Conservation (phyloP, 1,140 invertebrate genomes). For the Bradysia coprophila region DNA sequence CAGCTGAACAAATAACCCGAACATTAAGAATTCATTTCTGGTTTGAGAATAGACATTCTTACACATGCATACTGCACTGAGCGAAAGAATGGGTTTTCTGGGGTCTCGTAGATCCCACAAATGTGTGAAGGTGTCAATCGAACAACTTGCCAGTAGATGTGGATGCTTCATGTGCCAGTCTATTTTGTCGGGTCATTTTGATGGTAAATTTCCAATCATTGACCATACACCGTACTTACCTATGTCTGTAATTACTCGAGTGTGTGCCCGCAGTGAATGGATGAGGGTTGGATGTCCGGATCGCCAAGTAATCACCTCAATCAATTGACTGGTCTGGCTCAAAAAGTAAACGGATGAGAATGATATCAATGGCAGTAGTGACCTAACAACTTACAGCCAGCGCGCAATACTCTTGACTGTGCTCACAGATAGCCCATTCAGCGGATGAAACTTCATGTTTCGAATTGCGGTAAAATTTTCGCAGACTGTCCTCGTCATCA, state of each 20-base stretch:
- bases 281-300: slow-evolving; percentile 43
- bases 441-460: slow-evolving; percentile 86
- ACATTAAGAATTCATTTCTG: too few species aligned
- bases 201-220: too few species aligned
- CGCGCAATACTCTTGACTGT: slow-evolving; percentile 64
- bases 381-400: slow-evolving; percentile 52
- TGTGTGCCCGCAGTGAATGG: slow-evolving; percentile 65
- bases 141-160: slow-evolving; percentile 80
- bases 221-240: too few species aligned
- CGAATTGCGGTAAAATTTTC: slow-evolving; percentile 67
- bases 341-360: slow-evolving; percentile 6
- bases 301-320: slow-evolving; percentile 65
- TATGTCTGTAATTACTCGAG: slow-evolving; percentile 78
- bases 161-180: slow-evolving; percentile 84
- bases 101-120: slow-evolving; percentile 84
- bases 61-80: slow-evolving; percentile 48
- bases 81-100: slow-evolving; percentile 55
- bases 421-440: slow-evolving; percentile 74
- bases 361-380: slow-evolving; percentile 3
- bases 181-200: too few species aligned
- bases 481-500: slow-evolving; percentile 41
- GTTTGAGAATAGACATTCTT: too few species aligned
- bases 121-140: slow-evolving; percentile 83
- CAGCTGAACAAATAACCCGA: slow-evolving; percentile 35
- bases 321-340: slow-evolving; percentile 63